Conservation (phyloP, 2,888 invertebrate species). For the Epistrophe eligans region DNA sequence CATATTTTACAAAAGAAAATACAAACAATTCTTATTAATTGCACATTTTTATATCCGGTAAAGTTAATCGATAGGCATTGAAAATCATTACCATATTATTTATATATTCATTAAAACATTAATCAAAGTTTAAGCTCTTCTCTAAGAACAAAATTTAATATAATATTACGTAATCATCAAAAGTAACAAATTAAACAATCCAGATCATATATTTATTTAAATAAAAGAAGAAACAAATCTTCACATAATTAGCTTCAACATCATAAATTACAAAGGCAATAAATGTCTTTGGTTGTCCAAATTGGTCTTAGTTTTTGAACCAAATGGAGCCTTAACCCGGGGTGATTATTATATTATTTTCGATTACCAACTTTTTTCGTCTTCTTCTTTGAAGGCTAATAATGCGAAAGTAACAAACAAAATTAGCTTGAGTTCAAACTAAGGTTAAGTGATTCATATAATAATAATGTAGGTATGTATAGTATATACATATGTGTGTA, state of each 20-base stretch:
- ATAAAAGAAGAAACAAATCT: neutral
- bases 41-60: constrained; percentile 7
- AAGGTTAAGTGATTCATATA: constrained; percentile 8
- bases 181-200: neutral
- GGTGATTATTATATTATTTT: constrained; percentile 22
- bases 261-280: constrained; percentile 9
- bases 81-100: neutral
- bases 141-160: neutral
- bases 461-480: neutral
- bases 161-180: constrained; percentile 5
- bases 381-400: constrained; percentile 24
- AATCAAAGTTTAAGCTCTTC: neutral
- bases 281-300: constrained; percentile 1
- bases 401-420: constrained; percentile 5
- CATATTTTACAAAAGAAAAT: neutral
- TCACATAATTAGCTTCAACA: constrained; percentile 11
- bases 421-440: constrained; percentile 1
- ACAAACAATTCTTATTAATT: neutral
- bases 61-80: constrained; percentile 20
- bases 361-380: constrained; percentile 5
- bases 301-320: constrained; percentile 6
- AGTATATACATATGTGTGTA: neutral
- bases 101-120: constrained; percentile 8
- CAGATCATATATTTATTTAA: constrained; percentile 16
- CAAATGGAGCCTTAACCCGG: constrained; percentile 20